Evolutionary conservation across 2,797 vertebrate species (phyloP).

Genomic region (Acropternis orthonyx): DNA sequence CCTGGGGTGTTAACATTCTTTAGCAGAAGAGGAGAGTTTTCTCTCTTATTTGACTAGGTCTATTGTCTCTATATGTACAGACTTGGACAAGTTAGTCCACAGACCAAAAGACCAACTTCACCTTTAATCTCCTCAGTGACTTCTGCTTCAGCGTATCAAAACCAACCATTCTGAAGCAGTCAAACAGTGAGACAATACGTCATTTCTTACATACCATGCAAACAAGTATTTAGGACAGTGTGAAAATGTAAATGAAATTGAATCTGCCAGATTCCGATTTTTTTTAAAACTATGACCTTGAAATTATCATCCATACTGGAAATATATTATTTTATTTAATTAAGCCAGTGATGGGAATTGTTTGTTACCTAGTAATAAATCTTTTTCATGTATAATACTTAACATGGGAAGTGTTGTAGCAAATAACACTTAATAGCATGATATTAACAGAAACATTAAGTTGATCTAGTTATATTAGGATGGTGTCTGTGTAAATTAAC

Average conservation of each 20-base stretch:
- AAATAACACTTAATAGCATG: neutral
- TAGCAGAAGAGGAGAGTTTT: neutral
- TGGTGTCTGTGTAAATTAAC: neutral
- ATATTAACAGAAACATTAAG: neutral
- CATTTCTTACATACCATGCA: neutral
- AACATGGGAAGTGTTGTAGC: neutral
- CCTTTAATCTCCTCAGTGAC: neutral
- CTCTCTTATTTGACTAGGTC: neutral
- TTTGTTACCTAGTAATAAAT: neutral
- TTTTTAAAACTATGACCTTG: neutral
- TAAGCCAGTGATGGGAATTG: neutral
- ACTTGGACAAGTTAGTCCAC: neutral
- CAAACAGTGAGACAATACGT: neutral
- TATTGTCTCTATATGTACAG: accelerated
- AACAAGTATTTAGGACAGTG: neutral
- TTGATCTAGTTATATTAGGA: neutral
- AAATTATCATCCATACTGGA: neutral
- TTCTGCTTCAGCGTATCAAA: neutral
- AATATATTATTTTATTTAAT: neutral
- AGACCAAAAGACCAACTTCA: neutral
- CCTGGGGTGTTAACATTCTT: neutral
- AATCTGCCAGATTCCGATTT: neutral
- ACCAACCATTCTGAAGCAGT: neutral
- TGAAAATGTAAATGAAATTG: neutral
- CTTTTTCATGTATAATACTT: neutral